Evolutionary conservation across 1,140 invertebrate genomes (phyloP), one percentile per base, ranked within the genome.

Genomic region (Saccostrea echinata): DNA sequence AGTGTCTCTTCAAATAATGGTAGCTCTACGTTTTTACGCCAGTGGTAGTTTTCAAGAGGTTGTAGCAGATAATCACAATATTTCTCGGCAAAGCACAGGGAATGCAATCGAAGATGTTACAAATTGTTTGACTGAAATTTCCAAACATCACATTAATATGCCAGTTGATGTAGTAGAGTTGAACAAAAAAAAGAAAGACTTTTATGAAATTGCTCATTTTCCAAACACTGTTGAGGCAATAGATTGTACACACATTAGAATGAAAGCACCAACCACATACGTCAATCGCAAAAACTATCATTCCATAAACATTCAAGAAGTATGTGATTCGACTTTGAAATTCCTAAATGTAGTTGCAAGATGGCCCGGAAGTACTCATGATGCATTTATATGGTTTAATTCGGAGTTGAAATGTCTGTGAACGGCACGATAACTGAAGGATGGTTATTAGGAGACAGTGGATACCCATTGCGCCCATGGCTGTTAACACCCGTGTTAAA

Each of bases 251-350:
- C 52, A 53, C 12, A 12, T 55, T 55, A 55, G 9, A 9, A 55
- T 55, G 11, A 55, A 55, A 55, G 11, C 53, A 55, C 53, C 8
- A 55, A 13, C 53, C 53, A 55, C 24, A 16, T 90, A 86, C 33
- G 89, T 88, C 0, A 84, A 61, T 21, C 71, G 81, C 55, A 87
- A 90, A 81, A 76, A 80, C 24, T 88, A 52, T 64, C 61, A 90
- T 85, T 86, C 81, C 4, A 43, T 90, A 9, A 88, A 86, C 30
- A 35, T 88, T n/a, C 68, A 84, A 55, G 83, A 55, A 11, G 71
- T 90, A 33, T 85, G 86, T 85, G 55, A 85, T 61, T 1, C 80
- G 8, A 57, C 76, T 21, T 21, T 83, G 21, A 76, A 51, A 64
- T 90, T 86, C 30, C 24, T 84, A 9, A 86, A 90, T 30, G 52